These are phyloP conservation scores for Nothobranchius kuhntae DNA, from an alignment of 2,113 vertebrate genomes.

Conservation along the genomic window DNA sequence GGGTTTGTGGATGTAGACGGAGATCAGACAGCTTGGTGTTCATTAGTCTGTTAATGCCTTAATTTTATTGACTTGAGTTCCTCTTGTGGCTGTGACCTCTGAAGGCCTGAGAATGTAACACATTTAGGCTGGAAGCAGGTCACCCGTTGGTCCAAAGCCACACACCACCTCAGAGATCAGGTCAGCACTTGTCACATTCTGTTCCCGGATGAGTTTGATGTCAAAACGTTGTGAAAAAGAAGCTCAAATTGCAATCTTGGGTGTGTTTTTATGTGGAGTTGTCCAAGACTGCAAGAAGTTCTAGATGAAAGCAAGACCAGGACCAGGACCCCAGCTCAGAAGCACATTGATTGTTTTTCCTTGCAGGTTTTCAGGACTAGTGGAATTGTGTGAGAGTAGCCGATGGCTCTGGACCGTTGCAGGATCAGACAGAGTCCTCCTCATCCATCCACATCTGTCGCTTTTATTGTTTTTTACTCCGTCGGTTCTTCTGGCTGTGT, in stretches of 20 bases:
- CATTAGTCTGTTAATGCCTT: constrained; percentile 69
- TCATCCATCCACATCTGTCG: constrained; percentile 50
- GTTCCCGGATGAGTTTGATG: constrained; percentile 48
- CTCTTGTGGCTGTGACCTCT: constrained; percentile 26
- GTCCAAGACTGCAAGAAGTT: constrained; percentile 49
- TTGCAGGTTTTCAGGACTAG: constrained; percentile 33
- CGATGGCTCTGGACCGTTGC: not conserved
- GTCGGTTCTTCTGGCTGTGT: constrained; percentile 69
- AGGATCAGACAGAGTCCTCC: constrained; percentile 36
- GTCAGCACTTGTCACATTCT: constrained; percentile 51
- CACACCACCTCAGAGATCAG: constrained; percentile 57
- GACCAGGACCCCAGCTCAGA: constrained; percentile 48
- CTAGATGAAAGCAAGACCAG: constrained; percentile 19
- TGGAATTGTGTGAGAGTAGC: constrained; percentile 11
- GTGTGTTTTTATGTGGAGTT: not conserved
- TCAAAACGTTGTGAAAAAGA: constrained; percentile 3
- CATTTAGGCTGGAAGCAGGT: constrained; percentile 40
- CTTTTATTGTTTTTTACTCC: constrained; percentile 31
- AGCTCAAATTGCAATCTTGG: constrained; percentile 38
- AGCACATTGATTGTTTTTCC: constrained; percentile 62
- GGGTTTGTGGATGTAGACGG: constrained; percentile 22
- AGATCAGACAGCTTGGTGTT: constrained; percentile 27
- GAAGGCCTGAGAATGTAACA: constrained; percentile 64
- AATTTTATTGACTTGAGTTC: constrained; percentile 50
- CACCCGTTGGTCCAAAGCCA: constrained; percentile 42